Evolutionary conservation across 2,797 vertebrate genomes (phyloP), one percentile per base, ranked within the genome.

Genomic region (Paguma larvata): DNA sequence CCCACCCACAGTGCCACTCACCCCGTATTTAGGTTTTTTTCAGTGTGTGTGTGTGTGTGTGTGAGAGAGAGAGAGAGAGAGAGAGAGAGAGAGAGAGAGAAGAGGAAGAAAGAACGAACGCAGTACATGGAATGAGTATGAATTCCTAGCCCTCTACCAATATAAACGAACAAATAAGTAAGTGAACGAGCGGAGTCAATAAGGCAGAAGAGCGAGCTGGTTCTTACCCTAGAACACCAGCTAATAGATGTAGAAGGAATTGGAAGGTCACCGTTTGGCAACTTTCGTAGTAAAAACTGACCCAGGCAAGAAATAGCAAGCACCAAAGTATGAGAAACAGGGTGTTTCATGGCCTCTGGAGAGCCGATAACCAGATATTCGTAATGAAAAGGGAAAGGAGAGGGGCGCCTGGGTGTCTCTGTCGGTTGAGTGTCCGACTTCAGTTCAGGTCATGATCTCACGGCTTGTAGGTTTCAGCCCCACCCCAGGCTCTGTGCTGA

Each of bases 121-220:
- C 6, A 30, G 23, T 12, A 70, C 15, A 9, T 0, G 5, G 68
- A 53, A 0, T 51, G 19, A 65, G 63, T 23, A 21, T 0, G 3
- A 67, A 67, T 68, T 41, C 4, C 1, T 13, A 30, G 63, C 23
- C 6, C 73, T 53, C 30, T 3, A 23, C 8, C 25, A 16, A 10
- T 18, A 12, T 11, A 8, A 82, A 88, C 18, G 16, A 89, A 41
- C 10, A 27, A 32, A 38, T 8, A 44, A 23, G 65, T 80, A n/a
- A 63, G 56, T 3, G 10, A 32, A 6, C 34, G n/a, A 44, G 19
- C 15, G 13, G 48, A 18, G 13, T 46, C 41, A 73, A 51, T 21
- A 19, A 48, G 15, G 16, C 11, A 11, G 25, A 53, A 16, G 2
- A n/a, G 4, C 18, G 75, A 30, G 4, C 10, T 75, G 25, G 46